Evolutionary conservation across 2,797 vertebrate species (phyloP), one percentile per base, ranked within the genome.

Genomic region (Synanceia verrucosa): DNA sequence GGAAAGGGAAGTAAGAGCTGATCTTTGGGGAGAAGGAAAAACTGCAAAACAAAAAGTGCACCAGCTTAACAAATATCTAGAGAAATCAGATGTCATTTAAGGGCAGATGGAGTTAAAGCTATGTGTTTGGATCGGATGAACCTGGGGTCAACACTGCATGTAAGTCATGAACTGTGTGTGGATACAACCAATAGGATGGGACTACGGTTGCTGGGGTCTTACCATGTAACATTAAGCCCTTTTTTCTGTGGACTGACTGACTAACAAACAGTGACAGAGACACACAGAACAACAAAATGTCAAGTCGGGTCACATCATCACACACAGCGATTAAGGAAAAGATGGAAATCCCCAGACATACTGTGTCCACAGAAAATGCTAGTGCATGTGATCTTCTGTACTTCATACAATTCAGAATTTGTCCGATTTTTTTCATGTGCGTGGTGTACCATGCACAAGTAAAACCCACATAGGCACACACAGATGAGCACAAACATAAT

Each of bases 201-300:
- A 43, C 31, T 55, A 39, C 19, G 52, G 28, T 58, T 51, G 43
- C 6, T 1, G 13, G 21, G 37, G 57, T 59, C 29, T 26, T 26
- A 76, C 39, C 47, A 51, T 37, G 4, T 43, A 56, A 75, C 36
- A 59, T 66, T 52, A 78, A 76, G 53, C 56, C 51, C 19, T 72
- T 79, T 79, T 55, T 9, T 68, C 53, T 24, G 19, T n/a, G 14
- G 78, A 74, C 0, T 47, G 39, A 41, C 7, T n/a, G 37, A 67
- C 63, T 41, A 71, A 71, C 51, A 67, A 66, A 60, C 29, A 58
- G 13, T 47, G 64, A 57, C 51, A 63, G 5, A 28, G 5, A 56
- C 39, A 73, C 28, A 65, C 13, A 46, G 7, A 56, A 39, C 48
- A 63, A 65, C 52, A 47, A 50, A 55, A 46, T 51, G 46, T 52